Conservation (phyloP, 2,888 invertebrate species). For the Sinotaia quadrata region DNA sequence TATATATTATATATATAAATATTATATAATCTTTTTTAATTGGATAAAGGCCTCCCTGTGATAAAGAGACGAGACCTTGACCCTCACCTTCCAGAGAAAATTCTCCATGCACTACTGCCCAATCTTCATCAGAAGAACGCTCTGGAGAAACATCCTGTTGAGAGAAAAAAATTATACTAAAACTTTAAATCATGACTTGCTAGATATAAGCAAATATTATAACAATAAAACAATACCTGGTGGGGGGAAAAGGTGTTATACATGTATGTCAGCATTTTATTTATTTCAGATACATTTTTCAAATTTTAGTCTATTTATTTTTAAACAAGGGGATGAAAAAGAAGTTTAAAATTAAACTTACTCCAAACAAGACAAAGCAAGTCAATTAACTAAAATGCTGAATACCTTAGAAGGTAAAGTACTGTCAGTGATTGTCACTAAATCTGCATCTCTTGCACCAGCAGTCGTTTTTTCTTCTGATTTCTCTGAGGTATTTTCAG, state of each 20-base stretch:
- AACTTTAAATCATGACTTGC: too few species aligned
- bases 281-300: background rate
- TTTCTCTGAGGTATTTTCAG: constrained; percentile 15
- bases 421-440: too few species aligned
- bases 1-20: background rate
- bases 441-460: too few species aligned
- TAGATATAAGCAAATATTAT: too few species aligned
- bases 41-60: constrained; percentile 15
- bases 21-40: constrained; percentile 6
- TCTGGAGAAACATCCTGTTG: constrained; percentile 16
- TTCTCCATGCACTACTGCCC: constrained; percentile 24
- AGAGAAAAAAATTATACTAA: background rate
- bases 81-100: constrained; percentile 4
- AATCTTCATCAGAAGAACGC: constrained; percentile 21
- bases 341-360: background rate
- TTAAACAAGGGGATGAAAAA: background rate
- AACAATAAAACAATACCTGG: too few species aligned
- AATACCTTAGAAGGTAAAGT: too few species aligned
- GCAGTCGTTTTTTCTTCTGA: constrained; percentile 23
- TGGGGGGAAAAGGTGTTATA: too few species aligned
- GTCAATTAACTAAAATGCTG: background rate
- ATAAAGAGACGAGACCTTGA: background rate
- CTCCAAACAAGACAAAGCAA: background rate
- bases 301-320: background rate
- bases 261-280: too few species aligned